Percentiles rank a stretch among this genome's conserved stretches.
Conservation (phyloP, 2,113 vertebrate species). For the Sterrhoptilus dennistouni region DNA sequence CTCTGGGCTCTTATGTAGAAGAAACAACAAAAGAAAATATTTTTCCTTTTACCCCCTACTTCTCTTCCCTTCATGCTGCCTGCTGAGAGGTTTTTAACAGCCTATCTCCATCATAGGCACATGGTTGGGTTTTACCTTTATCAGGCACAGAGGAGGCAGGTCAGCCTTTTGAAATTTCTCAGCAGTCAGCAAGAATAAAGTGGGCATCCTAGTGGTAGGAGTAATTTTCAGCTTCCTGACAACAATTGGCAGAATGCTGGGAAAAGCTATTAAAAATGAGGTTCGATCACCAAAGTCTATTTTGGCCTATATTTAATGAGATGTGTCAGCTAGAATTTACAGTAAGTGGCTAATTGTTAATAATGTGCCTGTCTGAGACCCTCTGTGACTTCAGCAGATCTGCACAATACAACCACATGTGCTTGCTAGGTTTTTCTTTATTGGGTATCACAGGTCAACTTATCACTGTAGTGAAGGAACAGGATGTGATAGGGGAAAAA, state of each 20-base stretch:
- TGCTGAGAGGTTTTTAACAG: constrained; percentile 59
- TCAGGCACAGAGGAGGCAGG: constrained; percentile 30
- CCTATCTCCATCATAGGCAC: constrained; percentile 1
- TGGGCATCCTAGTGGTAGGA: constrained; percentile 60
- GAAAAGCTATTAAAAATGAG: constrained; percentile 70
- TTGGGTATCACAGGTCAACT: background rate
- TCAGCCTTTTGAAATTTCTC: constrained; percentile 67
- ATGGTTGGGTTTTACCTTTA: constrained; percentile 49
- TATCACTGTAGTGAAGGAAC: background rate
- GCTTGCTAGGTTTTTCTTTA: background rate
- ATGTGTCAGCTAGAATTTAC: constrained; percentile 67
- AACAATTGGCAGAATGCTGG: constrained; percentile 66
- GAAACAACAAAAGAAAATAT: constrained; percentile 23
- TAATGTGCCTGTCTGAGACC: constrained; percentile 48
- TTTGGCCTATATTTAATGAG: constrained; percentile 67
- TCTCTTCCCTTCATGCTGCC: constrained; percentile 7
- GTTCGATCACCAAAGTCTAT: constrained; percentile 60
- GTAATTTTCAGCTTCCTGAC: constrained; percentile 70
- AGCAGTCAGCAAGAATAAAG: constrained; percentile 65
- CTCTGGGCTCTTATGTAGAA: background rate
- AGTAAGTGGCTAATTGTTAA: constrained; percentile 74
- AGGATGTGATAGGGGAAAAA: background rate
- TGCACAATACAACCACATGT: background rate
- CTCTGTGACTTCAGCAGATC: constrained; percentile 38
- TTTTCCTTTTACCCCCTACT: constrained; percentile 28